A percentile compares a stretch with the other conserved stretches of the same genome.
phyloP scores from a whole-genome alignment of 2,888 invertebrate species.

The Parochlus steinenii region DNA sequence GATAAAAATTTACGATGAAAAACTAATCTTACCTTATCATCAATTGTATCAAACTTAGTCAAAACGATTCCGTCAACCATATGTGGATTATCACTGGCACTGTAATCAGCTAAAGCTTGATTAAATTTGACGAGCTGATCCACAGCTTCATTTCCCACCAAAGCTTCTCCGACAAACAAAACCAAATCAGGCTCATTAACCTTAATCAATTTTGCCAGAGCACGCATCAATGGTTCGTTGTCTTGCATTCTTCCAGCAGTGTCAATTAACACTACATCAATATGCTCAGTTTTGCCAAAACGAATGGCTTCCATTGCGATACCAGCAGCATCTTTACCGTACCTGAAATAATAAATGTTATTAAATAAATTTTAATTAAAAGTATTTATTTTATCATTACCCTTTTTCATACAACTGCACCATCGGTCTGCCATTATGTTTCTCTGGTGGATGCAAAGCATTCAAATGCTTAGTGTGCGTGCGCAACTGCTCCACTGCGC shows the following conservation, averaged over 20 bases:
- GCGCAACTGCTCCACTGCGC: conserved; percentile 94
- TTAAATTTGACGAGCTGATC: conserved; percentile 99
- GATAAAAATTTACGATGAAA: conserved; percentile 10
- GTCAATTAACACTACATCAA: conserved; percentile 92
- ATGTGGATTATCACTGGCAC: conserved; percentile 59
- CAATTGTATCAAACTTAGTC: conserved; percentile 99
- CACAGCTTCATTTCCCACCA: conserved; percentile 99
- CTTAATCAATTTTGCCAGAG: conserved; percentile 90
- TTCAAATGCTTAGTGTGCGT: conserved; percentile 89
- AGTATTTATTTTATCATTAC: conserved; percentile 36
- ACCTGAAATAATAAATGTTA: too few species aligned
- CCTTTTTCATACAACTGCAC: conserved; percentile 97
- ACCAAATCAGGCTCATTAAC: conserved; percentile 96
- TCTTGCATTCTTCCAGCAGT: conserved; percentile 99
- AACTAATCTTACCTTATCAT: conserved; percentile 61
- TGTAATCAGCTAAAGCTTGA: conserved; percentile 89
- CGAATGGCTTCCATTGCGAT: conserved; percentile 96
- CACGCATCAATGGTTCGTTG: conserved; percentile 97
- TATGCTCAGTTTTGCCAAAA: conserved; percentile 59
- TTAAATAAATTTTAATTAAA: conserved; percentile 1
- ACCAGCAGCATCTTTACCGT: conserved; percentile 94
- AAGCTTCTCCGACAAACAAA: conserved; percentile 96
- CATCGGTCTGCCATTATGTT: conserved; percentile 56
- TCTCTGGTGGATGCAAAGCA: conserved; percentile 72
- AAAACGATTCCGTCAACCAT: conserved; percentile 97